Evolutionary conservation across 2,888 invertebrate genomes (phyloP), one percentile per base, ranked within the genome.

Genomic region (Lithophane leautieri): DNA sequence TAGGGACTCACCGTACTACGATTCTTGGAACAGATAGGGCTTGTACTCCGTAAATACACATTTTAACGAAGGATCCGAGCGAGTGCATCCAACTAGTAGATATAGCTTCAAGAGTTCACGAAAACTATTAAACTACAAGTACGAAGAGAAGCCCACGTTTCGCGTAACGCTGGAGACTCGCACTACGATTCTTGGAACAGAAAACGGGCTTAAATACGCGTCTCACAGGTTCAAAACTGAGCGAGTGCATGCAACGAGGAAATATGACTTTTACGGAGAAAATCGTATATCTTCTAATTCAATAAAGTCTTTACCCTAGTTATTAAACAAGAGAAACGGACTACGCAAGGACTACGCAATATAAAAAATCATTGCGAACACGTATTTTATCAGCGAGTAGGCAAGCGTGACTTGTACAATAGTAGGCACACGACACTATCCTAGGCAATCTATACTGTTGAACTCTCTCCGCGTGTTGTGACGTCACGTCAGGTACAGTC

Each of bases 331-430:
- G 47, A 56, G 56, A 40, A 25, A 60, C 1, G 4, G n/a, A 40
- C 34, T 34, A 47, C 28, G 28, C 60, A 72, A 70, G 6, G 14
- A 14, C 14, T 6, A 40, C n/a, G n/a, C n/a, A 63, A 40, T 25
- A 25, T 56, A 70, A 70, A 81, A 78, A 19, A 61, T 2, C 42
- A 66, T 81, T 77, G 67, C 69, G 63, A 74, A 72, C 70, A 79
- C 78, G n/a, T 65, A 77, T 70, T 74, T 28, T 78, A 76, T 72
- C 78, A 61, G 76, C 66, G 76, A 74, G 76, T 74, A 62, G 62
- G 62, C 54, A 70, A 69, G 47, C 72, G 62, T 78, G 73, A 66
- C 71, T 75, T 9, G 70, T 60, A 78, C 72, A 70, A 67, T 81
- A 40, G 72, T 56, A 52, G 50, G 65, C 52, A 70, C 44, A 47